Percentiles rank a stretch among this genome's conserved stretches.
Evolutionary conservation across 2,888 invertebrate species (phyloP).

Genomic region (Platerodrilus igneus): DNA sequence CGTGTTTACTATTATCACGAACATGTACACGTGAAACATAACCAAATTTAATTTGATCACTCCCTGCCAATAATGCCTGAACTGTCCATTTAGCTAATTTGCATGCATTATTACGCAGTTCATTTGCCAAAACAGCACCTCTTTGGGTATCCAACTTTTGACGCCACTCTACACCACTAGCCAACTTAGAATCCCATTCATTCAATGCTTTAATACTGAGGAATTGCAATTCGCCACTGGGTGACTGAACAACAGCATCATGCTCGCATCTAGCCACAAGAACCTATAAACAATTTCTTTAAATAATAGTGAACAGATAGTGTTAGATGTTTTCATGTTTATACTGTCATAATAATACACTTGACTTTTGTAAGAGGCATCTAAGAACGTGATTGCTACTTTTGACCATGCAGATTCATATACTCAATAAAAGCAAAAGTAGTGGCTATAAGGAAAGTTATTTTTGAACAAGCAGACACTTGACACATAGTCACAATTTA

Average conservation of each 20-base stretch:
- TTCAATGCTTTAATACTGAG: slow-evolving; percentile 95
- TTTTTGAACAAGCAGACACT: no score
- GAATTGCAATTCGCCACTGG: slow-evolving; percentile 86
- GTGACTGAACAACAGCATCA: slow-evolving; percentile 87
- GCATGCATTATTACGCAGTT: slow-evolving; percentile 97
- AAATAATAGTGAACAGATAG: slow-evolving; percentile 7
- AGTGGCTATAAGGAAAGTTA: no score
- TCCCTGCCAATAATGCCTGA: slow-evolving; percentile 90
- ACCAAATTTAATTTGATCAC: slow-evolving; percentile 97
- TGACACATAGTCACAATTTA: no score
- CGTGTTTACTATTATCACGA: slow-evolving; percentile 92
- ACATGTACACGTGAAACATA: slow-evolving; percentile 95
- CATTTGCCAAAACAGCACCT: slow-evolving; percentile 97
- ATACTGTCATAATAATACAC: background rate
- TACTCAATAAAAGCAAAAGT: slow-evolving; percentile 1
- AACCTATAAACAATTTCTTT: slow-evolving; percentile 54
- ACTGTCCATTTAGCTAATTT: slow-evolving; percentile 99
- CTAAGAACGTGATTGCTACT: background rate
- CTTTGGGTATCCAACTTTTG: slow-evolving; percentile 96
- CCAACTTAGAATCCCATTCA: slow-evolving; percentile 96
- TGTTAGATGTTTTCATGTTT: background rate
- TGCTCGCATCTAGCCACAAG: slow-evolving; percentile 94
- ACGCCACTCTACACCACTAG: slow-evolving; percentile 97
- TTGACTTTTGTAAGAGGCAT: no score
- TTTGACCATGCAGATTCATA: no score